Percentiles rank a stretch among this genome's conserved stretches.
These are phyloP conservation scores for Drosophila repleta DNA, from an alignment of 1,140 invertebrate genomes.

Conservation along the genomic window DNA sequence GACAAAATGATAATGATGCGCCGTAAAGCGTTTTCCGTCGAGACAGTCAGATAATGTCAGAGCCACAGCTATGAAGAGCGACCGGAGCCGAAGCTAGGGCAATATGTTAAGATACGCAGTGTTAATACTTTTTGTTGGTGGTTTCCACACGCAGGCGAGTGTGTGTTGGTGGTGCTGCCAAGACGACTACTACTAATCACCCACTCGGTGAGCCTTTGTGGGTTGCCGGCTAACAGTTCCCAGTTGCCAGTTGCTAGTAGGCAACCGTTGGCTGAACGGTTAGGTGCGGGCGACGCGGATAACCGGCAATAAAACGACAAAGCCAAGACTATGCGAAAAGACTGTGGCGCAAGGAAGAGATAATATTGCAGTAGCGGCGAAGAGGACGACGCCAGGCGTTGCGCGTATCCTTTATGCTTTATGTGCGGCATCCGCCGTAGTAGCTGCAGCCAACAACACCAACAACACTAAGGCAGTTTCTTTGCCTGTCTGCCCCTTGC, in stretches of 20 bases:
- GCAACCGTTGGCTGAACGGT: slow-evolving; percentile 22
- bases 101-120: slow-evolving; percentile 64
- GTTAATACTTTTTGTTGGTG: slow-evolving; percentile 64
- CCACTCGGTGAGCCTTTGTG: slow-evolving; percentile 49
- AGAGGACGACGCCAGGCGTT: slow-evolving; percentile 18
- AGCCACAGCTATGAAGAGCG: background rate
- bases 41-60: slow-evolving; percentile 26
- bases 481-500: slow-evolving; percentile 15
- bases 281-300: slow-evolving; percentile 68
- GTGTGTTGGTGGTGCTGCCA: slow-evolving; percentile 10
- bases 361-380: slow-evolving; percentile 61
- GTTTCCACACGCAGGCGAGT: slow-evolving; percentile 26
- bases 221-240: slow-evolving; percentile 7
- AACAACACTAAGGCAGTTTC: background rate
- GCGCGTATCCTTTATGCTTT: slow-evolving; percentile 73
- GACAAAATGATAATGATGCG: slow-evolving; percentile 80
- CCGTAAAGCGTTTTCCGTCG: slow-evolving; percentile 64
- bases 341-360: slow-evolving; percentile 71
- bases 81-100: slow-evolving; percentile 23
- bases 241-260: slow-evolving; percentile 19
- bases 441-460: slow-evolving; percentile 19
- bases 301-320: slow-evolving; percentile 79
- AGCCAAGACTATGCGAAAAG: slow-evolving; percentile 65
- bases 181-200: slow-evolving; percentile 67
- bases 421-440: slow-evolving; percentile 69